phyloP scores from a whole-genome alignment of 2,797 vertebrate genomes.

The Girardinus metallicus region DNA sequence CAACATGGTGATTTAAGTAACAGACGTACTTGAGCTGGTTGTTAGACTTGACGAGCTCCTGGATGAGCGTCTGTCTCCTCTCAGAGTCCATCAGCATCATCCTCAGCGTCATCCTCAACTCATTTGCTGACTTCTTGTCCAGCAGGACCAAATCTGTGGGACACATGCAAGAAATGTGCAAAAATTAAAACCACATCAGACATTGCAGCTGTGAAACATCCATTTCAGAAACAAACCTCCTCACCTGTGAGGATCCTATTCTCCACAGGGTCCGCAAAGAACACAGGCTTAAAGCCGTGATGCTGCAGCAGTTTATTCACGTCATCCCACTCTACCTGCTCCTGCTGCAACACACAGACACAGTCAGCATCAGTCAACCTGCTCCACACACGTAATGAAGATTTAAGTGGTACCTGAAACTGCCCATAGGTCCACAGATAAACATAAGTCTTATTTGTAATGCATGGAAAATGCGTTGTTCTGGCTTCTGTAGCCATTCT shows the following conservation, averaged over 20 bases:
- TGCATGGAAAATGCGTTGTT: conserved; percentile 13
- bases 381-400: neutral
- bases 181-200: neutral
- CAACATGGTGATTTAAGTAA: neutral
- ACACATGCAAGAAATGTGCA: neutral
- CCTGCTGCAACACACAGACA: conserved; percentile 70
- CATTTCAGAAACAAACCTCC: neutral
- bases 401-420: conserved; percentile 70
- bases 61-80: conserved; percentile 84
- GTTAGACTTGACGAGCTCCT: conserved; percentile 87
- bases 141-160: conserved; percentile 83
- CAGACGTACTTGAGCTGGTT: conserved; percentile 84
- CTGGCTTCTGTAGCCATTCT: conserved; percentile 45
- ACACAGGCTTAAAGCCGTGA: conserved; percentile 84
- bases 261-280: conserved; percentile 75
- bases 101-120: conserved; percentile 81
- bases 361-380: neutral
- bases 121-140: conserved; percentile 81
- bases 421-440: conserved; percentile 79
- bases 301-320: conserved; percentile 82
- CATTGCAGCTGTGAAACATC: neutral
- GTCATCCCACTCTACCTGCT: conserved; percentile 86
- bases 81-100: conserved; percentile 85
- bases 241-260: conserved; percentile 81
- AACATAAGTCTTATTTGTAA: conserved; percentile 67